These are phyloP conservation scores for Daphoenositta chrysoptera DNA, from an alignment of 2,113 vertebrate genomes.

Conservation along the genomic window DNA sequence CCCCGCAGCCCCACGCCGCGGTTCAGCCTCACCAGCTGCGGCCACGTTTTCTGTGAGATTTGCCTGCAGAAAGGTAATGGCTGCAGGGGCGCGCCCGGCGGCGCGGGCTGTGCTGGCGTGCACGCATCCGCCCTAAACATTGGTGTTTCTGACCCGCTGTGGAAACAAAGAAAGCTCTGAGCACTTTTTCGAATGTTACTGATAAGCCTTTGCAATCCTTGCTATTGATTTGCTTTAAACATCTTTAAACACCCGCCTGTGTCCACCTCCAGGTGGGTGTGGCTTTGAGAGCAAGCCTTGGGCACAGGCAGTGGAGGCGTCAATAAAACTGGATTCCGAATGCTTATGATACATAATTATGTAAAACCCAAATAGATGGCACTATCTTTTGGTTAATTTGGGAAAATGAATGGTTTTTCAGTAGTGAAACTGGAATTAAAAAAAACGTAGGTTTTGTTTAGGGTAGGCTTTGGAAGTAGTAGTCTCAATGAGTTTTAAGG, in stretches of 20 bases:
- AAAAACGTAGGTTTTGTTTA: neutral
- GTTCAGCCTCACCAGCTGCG: slow-evolving; percentile 83
- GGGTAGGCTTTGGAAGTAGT: neutral
- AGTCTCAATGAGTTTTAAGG: neutral
- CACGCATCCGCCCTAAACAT: rapidly evolving
- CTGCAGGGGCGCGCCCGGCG: neutral
- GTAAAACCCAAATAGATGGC: too few relatives aligned
- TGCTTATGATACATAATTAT: neutral
- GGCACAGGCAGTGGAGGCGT: neutral
- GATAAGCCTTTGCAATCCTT: neutral
- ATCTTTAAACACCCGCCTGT: neutral
- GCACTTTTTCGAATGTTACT: neutral
- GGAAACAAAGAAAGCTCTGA: neutral
- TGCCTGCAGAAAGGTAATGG: slow-evolving; percentile 84
- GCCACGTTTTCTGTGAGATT: slow-evolving; percentile 83
- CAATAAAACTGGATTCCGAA: neutral
- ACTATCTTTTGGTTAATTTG: neutral
- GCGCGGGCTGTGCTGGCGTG: neutral
- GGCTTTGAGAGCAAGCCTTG: neutral
- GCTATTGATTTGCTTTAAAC: neutral
- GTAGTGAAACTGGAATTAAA: neutral
- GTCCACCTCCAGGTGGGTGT: neutral
- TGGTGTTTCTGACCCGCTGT: neutral
- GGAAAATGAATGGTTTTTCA: rapidly evolving
- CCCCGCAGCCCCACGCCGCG: slow-evolving; percentile 48